Evolutionary conservation across 2,797 vertebrate genomes (phyloP).

Genomic region (Gambelia wislizenii): DNA sequence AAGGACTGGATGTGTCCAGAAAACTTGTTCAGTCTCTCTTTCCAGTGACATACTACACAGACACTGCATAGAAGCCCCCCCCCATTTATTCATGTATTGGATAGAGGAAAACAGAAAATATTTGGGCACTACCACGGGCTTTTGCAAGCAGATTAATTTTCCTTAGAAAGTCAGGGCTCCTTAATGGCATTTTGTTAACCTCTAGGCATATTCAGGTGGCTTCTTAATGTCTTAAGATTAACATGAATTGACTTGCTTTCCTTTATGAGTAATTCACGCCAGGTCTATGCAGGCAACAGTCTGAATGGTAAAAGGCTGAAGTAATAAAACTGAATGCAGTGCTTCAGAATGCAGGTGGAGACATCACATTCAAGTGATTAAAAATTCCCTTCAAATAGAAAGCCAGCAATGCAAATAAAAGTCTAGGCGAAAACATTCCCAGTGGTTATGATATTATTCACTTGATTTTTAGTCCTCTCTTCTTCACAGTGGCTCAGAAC

Average conservation of each 20-base stretch:
- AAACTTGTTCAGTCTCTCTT: background rate
- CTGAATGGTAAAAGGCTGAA: background rate
- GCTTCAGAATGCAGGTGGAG: background rate
- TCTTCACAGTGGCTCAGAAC: no score
- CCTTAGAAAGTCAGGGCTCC: background rate
- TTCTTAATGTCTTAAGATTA: background rate
- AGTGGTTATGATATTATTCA: no score
- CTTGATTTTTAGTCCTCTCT: no score
- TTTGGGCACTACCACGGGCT: background rate
- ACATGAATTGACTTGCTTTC: slow-evolving; percentile 10
- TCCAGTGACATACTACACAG: background rate
- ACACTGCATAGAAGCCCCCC: background rate
- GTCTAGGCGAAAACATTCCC: background rate
- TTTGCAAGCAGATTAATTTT: slow-evolving; percentile 11
- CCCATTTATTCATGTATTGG: background rate
- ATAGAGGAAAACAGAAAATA: background rate
- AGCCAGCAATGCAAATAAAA: background rate
- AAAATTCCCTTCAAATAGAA: background rate
- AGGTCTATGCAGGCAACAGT: background rate
- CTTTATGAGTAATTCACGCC: background rate
- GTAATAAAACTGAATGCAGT: background rate
- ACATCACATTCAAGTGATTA: background rate
- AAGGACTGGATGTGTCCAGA: background rate
- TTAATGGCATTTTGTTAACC: slow-evolving; percentile 9
- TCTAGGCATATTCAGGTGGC: slow-evolving; percentile 23